Percentiles rank a stretch among this genome's conserved stretches.
Conservation (phyloP, 2,888 invertebrate species). For the Podotricha telesiphe region DNA sequence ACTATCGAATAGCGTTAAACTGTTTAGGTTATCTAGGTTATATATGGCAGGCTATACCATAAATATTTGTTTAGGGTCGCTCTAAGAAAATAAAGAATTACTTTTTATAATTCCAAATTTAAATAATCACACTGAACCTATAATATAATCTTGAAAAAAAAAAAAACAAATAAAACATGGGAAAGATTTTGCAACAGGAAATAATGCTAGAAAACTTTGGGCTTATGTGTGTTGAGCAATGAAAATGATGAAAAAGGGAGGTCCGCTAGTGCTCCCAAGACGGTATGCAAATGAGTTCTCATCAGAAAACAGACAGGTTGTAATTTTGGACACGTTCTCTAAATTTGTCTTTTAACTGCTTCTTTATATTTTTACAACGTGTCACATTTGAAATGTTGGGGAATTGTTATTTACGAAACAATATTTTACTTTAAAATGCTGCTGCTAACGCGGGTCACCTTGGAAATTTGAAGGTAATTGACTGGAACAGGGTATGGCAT, state of each 20-base stretch:
- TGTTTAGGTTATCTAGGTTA: background rate
- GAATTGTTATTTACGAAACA: constrained; percentile 52
- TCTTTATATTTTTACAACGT: constrained; percentile 76
- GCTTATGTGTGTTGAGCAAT: constrained; percentile 26
- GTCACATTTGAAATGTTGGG: constrained; percentile 64
- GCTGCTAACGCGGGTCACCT: constrained; percentile 68
- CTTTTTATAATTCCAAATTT: background rate
- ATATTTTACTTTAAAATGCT: constrained; percentile 1
- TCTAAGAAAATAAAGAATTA: too few species aligned
- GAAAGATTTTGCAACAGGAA: background rate
- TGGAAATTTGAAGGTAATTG: constrained; percentile 65
- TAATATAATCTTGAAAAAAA: background rate
- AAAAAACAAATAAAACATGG: constrained; percentile 8
- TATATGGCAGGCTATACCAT: too few species aligned
- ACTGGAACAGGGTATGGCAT: constrained; percentile 55
- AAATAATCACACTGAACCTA: background rate
- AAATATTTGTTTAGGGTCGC: too few species aligned
- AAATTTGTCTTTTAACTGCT: constrained; percentile 76
- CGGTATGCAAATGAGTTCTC: constrained; percentile 26
- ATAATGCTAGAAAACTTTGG: constrained; percentile 8
- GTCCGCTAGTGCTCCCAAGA: constrained; percentile 15
- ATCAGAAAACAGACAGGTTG: constrained; percentile 56
- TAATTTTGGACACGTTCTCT: constrained; percentile 73
- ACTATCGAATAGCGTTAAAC: too few species aligned
- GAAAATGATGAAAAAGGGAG: constrained; percentile 21